Percentiles rank a stretch among this genome's conserved stretches.
Conservation (phyloP, 1,140 invertebrate species). For the Trachymyrmex septentrionalis region DNA sequence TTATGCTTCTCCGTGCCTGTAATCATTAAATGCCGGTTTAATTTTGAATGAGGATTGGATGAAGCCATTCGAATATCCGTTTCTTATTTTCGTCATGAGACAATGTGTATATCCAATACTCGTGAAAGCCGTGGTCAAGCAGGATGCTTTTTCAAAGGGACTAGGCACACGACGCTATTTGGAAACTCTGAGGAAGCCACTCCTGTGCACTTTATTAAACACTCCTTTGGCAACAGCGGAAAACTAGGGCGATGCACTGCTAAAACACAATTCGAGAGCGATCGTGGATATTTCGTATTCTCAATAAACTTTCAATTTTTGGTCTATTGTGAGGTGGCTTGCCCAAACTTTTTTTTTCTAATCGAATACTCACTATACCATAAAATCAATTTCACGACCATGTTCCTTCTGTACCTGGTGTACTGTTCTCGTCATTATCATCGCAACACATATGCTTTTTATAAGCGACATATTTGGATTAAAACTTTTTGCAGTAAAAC, state of each 20-base stretch:
- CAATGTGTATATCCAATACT: background rate
- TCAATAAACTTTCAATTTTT: constrained; percentile 42
- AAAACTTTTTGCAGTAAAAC: background rate
- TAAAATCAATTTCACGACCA: constrained; percentile 34
- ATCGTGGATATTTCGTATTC: constrained; percentile 45
- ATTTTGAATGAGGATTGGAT: background rate
- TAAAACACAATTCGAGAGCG: constrained; percentile 44
- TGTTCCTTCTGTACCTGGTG: background rate
- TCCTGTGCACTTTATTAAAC: constrained; percentile 50
- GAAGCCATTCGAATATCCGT: background rate
- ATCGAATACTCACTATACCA: background rate
- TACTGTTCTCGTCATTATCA: constrained; percentile 30
- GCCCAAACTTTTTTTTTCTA: constrained; percentile 31
- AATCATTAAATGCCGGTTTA: background rate
- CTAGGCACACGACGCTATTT: constrained; percentile 40
- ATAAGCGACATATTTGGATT: background rate
- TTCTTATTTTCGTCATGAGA: constrained; percentile 15
- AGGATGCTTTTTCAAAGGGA: constrained; percentile 28
- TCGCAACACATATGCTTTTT: constrained; percentile 26
- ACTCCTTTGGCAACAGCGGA: constrained; percentile 37
- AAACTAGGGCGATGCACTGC: constrained; percentile 39
- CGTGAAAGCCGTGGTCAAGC: background rate
- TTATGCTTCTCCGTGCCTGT: background rate
- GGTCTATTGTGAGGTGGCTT: constrained; percentile 37
- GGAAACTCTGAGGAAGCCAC: constrained; percentile 40